Base-by-base conservation (phyloP, 2,797 vertebrate species). In the Caiman crocodilus region DNA sequence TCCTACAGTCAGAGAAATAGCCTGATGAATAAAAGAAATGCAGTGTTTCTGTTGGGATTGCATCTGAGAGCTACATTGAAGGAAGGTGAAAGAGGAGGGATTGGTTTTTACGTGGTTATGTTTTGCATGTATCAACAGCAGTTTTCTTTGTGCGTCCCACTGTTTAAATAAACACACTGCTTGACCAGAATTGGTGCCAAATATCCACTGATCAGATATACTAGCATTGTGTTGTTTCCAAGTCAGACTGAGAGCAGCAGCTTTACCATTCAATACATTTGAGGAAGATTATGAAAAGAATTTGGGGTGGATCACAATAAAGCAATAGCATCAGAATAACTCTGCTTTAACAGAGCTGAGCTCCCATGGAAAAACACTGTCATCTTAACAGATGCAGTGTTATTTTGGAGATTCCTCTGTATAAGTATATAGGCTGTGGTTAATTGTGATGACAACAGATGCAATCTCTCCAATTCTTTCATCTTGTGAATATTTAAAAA, bases 401-500 rank as follows among this genome's bases (percentile, higher is more conserved):
- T 97, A 95, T 95, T 97, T 96, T 95, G 93, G 95, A 96, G 88
- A 95, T 95, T 96, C 92, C 77, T 71, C 94, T 96, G 95, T 96
- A 97, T 95, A 95, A 95, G 95, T 95, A 94, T 87, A 89, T 84
- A 94, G 93, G 78, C 94, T 92, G 94, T 87, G 92, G 93, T 95
- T 96, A 93, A 94, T 89, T 90, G 89, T 93, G 95, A 94, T 96
- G 94, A 87, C 88, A 93, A 95, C 94, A 95, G 94, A 96, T 96
- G 94, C 83, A 79, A 87, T 94, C 91, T 94, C 56, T 4, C 90
- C 0, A 0, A 63, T 86, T 95, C 90, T 94, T 96, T 95, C 50
- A 92, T 91, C 92, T 94, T 92, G 91, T 85, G 76, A 94, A 93
- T 96, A 96, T 86, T 93, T 94, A 86, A 93, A 96, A 94, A 93